Evolutionary conservation across 2,113 vertebrate genomes (phyloP).

Genomic region (Syrmaticus mikado): DNA sequence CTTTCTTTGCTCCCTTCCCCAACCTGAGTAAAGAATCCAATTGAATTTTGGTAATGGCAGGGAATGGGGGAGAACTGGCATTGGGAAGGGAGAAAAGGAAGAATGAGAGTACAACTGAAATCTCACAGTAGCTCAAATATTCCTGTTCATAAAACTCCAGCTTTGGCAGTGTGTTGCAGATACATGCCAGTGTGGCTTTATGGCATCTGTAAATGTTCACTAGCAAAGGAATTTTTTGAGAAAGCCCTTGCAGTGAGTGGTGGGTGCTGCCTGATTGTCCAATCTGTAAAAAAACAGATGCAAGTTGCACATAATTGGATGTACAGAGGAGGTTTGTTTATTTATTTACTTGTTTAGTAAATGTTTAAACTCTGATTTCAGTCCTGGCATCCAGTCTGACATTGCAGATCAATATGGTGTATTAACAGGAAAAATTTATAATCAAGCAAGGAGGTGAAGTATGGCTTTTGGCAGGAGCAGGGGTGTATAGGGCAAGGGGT

Average conservation of each 20-base stretch:
- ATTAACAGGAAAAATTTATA: neutral
- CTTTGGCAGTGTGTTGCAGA: slow-evolving; percentile 28
- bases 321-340: neutral
- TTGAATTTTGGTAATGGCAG: neutral
- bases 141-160: neutral
- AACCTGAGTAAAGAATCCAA: neutral
- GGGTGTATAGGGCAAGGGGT: neutral
- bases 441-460: neutral
- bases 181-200: neutral
- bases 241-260: slow-evolving; percentile 64
- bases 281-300: neutral
- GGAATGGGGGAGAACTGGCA: neutral
- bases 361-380: slow-evolving; percentile 15
- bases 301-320: slow-evolving; percentile 41
- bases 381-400: slow-evolving; percentile 24
- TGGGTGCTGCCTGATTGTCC: slow-evolving; percentile 4
- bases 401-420: slow-evolving; percentile 46
- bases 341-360: neutral
- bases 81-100: neutral
- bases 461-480: neutral
- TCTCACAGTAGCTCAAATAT: neutral
- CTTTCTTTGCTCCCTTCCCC: neutral
- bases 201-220: slow-evolving; percentile 30
- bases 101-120: neutral
- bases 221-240: neutral